phyloP scores from a whole-genome alignment of 2,113 vertebrate genomes.

The Boulengeromyrus knoepffleri region DNA sequence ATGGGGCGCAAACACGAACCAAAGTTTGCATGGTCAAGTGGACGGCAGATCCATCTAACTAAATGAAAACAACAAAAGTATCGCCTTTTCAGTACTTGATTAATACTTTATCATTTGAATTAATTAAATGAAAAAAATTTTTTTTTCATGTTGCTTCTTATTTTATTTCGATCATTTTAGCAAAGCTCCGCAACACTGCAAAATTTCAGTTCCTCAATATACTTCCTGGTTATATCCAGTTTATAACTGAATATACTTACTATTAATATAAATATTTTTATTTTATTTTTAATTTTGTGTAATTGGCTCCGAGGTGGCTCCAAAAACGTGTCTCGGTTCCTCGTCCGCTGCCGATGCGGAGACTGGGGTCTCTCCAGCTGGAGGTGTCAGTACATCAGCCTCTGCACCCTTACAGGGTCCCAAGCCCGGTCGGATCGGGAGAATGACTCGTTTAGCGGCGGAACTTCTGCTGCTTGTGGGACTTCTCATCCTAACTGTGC shows the following conservation, averaged over 20 bases:
- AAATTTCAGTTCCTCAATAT: neutral
- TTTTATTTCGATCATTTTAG: neutral
- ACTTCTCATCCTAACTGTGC: slow-evolving; percentile 64
- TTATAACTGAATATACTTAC: neutral
- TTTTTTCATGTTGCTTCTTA: neutral
- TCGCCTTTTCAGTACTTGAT: neutral
- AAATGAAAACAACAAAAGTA: neutral
- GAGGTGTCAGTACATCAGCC: slow-evolving; percentile 9
- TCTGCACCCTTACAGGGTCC: slow-evolving; percentile 41
- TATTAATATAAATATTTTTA: neutral
- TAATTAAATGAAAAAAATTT: neutral
- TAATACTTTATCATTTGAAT: neutral
- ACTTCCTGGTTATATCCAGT: neutral
- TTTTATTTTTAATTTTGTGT: neutral
- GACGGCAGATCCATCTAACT: neutral
- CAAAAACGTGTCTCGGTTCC: slow-evolving; percentile 49
- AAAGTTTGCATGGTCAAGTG: neutral
- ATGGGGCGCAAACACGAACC: neutral
- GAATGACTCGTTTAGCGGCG: slow-evolving; percentile 59
- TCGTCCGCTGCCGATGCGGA: slow-evolving; percentile 42
- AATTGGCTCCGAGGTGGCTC: slow-evolving; percentile 55
- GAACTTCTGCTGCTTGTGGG: slow-evolving; percentile 62
- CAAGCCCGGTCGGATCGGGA: slow-evolving; percentile 62
- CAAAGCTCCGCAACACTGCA: neutral
- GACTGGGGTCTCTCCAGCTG: slow-evolving; percentile 24